These are phyloP conservation scores for Tribolium madens DNA, from an alignment of 1,140 invertebrate species.

Conservation along the genomic window DNA sequence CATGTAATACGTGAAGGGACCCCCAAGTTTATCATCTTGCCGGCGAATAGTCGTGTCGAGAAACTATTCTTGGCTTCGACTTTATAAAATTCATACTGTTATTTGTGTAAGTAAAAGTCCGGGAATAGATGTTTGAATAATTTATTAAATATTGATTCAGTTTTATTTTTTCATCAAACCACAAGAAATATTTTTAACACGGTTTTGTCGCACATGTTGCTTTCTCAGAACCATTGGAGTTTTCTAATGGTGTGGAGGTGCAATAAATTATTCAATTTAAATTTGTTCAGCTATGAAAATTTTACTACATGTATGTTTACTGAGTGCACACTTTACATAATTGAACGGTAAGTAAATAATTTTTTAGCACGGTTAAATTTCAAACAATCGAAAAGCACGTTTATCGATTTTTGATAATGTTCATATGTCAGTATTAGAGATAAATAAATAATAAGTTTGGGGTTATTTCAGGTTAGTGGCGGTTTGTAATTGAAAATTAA, in stretches of 20 bases:
- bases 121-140: slow-evolving; percentile 18
- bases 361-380: background rate
- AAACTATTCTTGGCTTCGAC: slow-evolving; percentile 51
- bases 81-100: slow-evolving; percentile 22
- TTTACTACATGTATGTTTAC: background rate
- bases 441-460: background rate
- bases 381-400: background rate
- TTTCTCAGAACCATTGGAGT: slow-evolving; percentile 2
- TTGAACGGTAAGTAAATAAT: background rate
- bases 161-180: background rate
- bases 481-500: background rate
- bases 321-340: background rate
- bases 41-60: slow-evolving; percentile 57
- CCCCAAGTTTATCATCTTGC: slow-evolving; percentile 62
- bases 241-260: slow-evolving; percentile 16
- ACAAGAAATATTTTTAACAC: slow-evolving; percentile 5
- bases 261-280: slow-evolving; percentile 26
- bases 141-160: slow-evolving; percentile 10
- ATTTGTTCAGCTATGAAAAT: background rate
- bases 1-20: slow-evolving; percentile 61
- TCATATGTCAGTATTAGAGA: background rate
- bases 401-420: background rate
- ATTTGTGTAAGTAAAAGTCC: slow-evolving; percentile 4
- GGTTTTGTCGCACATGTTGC: slow-evolving; percentile 21
- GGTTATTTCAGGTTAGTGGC: background rate